These are phyloP conservation scores for Phocides pigmalion DNA, from an alignment of 1,140 invertebrate genomes.

Conservation along the genomic window DNA sequence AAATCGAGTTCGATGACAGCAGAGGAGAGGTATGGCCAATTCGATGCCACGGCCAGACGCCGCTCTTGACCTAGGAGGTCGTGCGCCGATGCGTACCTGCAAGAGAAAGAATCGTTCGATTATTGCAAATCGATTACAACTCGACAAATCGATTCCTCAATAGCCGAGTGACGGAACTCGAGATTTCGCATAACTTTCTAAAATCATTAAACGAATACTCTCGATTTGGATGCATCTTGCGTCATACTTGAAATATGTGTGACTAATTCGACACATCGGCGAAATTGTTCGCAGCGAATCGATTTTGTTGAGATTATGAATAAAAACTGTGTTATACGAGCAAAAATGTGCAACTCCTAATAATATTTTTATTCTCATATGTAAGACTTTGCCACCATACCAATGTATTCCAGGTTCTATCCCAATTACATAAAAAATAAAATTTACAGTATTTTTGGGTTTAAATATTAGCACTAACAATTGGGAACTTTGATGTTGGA, in stretches of 20 bases:
- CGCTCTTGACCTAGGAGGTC: conserved; percentile 67
- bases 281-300: conserved; percentile 14
- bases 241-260: conserved; percentile 40
- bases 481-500: too few species aligned
- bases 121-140: conserved; percentile 47
- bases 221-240: conserved; percentile 36
- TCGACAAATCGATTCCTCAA: conserved; percentile 42
- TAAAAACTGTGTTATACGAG: conserved; percentile 3
- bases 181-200: conserved; percentile 50
- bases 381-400: too few species aligned
- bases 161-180: conserved; percentile 19
- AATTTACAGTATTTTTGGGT: too few species aligned
- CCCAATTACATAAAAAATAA: too few species aligned
- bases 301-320: conserved; percentile 4
- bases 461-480: too few species aligned
- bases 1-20: conserved; percentile 61
- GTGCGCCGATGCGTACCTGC: conserved; percentile 52
- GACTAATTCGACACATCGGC: conserved; percentile 22
- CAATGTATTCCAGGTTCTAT: too few species aligned
- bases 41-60: conserved; percentile 68
- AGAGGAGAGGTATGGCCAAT: conserved; percentile 45
- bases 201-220: conserved; percentile 34
- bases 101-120: conserved; percentile 46
- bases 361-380: not conserved
- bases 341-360: not conserved